Percentiles rank a stretch among this genome's conserved stretches.
Conservation (phyloP, 2,113 vertebrate genomes). For the Microtus richardsoni region DNA sequence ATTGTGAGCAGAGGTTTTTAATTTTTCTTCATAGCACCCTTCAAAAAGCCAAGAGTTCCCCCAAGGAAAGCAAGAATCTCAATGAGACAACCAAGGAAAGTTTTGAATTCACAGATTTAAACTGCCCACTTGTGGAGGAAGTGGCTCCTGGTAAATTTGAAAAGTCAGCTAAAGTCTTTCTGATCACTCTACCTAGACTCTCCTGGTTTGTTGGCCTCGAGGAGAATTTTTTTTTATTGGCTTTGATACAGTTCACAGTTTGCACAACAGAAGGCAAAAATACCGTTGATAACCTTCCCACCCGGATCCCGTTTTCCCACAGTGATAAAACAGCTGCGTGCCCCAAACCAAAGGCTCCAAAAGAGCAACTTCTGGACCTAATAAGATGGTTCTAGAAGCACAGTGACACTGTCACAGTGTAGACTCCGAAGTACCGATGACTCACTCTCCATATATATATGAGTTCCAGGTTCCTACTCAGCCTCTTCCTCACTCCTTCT, state of each 20-base stretch:
- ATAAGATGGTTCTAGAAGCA: not conserved
- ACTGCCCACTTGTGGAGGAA: conserved; percentile 16
- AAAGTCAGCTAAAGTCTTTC: conserved; percentile 27
- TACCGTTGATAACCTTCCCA: not conserved
- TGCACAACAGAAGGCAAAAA: conserved; percentile 3
- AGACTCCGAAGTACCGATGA: not conserved
- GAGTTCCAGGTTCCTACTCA: not conserved
- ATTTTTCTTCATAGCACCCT: conserved; percentile 35
- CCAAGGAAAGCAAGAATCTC: conserved; percentile 45
- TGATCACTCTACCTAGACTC: conserved; percentile 16
- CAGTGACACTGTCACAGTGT: not conserved
- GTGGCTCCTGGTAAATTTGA: conserved; percentile 13
- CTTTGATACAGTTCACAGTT: conserved; percentile 8
- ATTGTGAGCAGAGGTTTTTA: conserved; percentile 13
- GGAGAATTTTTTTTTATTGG: not conserved
- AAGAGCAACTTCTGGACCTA: not conserved
- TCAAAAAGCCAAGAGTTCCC: conserved; percentile 35
- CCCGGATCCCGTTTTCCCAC: not conserved
- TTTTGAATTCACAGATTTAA: conserved; percentile 53
- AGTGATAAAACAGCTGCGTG: not conserved
- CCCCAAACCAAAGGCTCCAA: not conserved
- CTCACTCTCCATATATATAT: rapidly evolving
- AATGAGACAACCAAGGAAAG: conserved; percentile 37
- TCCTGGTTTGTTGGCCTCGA: not conserved
- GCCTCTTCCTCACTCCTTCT: not conserved